Evolutionary conservation across 2,797 vertebrate species (phyloP).

Genomic region (Fratercula arctica): DNA sequence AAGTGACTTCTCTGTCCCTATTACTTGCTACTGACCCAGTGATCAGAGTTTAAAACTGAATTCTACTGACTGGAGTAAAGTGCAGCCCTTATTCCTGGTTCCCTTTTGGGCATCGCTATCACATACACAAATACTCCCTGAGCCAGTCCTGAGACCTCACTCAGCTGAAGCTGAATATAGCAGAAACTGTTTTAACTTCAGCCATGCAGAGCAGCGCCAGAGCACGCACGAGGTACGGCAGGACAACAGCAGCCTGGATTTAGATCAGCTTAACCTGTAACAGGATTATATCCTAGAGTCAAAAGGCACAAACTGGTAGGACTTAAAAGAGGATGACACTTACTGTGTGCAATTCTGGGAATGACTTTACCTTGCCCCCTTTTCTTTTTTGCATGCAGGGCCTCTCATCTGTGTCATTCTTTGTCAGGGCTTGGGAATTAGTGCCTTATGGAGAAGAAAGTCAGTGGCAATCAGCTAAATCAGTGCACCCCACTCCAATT

Average conservation of each 20-base stretch:
- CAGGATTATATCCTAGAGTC: neutral
- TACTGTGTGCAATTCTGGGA: neutral
- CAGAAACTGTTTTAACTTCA: neutral
- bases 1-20: neutral
- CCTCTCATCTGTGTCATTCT: neutral
- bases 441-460: neutral
- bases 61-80: neutral
- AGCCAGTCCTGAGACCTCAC: neutral
- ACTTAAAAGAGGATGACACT: neutral
- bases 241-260: neutral
- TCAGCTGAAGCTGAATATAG: neutral
- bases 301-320: neutral
- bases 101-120: neutral
- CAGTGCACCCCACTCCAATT: neutral
- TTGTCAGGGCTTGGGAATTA: neutral
- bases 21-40: neutral
- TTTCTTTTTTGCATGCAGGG: neutral
- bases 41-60: neutral
- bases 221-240: neutral
- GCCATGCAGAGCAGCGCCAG: neutral
- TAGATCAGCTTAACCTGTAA: neutral
- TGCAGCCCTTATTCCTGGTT: neutral
- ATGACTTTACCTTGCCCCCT: neutral
- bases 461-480: neutral
- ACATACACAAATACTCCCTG: neutral